Percentiles rank a stretch among this genome's conserved stretches.
phyloP scores from a whole-genome alignment of 2,797 vertebrate genomes.

The Rhabdomys pumilio region DNA sequence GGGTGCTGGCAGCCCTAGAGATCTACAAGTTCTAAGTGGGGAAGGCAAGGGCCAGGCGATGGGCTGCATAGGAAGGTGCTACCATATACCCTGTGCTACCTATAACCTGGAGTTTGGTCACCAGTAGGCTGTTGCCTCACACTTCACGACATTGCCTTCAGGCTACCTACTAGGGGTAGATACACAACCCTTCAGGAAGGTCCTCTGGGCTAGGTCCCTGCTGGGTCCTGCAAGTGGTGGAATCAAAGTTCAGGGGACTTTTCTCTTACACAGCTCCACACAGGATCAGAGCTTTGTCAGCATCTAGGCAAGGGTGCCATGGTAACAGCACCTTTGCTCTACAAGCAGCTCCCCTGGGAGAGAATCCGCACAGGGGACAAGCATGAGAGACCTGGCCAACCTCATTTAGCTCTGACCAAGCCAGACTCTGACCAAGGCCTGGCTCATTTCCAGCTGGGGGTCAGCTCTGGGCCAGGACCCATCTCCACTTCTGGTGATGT shows the following conservation, averaged over 20 bases:
- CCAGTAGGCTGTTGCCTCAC: background rate
- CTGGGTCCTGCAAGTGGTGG: background rate
- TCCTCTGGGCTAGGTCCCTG: background rate
- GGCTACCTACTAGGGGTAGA: background rate
- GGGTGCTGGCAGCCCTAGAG: background rate
- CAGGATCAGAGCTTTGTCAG: background rate
- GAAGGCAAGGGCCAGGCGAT: accelerated
- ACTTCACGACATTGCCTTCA: background rate
- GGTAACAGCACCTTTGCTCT: background rate
- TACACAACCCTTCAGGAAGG: background rate
- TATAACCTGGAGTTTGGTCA: background rate
- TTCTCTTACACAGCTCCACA: background rate
- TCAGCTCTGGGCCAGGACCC: background rate
- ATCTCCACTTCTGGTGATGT: background rate
- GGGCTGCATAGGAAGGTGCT: accelerated
- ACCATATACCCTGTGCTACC: accelerated
- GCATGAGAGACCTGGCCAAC: background rate
- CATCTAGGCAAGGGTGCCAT: background rate
- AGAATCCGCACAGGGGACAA: background rate
- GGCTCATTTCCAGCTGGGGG: background rate
- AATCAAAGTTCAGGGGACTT: background rate
- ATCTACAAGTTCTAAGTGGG: accelerated
- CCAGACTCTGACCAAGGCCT: background rate
- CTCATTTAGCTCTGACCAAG: background rate
- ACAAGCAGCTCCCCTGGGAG: background rate